A percentile compares a stretch with the other conserved stretches of the same genome.
These are phyloP conservation scores for Antrozous pallidus DNA, from an alignment of 2,797 vertebrate genomes.

Conservation along the genomic window DNA sequence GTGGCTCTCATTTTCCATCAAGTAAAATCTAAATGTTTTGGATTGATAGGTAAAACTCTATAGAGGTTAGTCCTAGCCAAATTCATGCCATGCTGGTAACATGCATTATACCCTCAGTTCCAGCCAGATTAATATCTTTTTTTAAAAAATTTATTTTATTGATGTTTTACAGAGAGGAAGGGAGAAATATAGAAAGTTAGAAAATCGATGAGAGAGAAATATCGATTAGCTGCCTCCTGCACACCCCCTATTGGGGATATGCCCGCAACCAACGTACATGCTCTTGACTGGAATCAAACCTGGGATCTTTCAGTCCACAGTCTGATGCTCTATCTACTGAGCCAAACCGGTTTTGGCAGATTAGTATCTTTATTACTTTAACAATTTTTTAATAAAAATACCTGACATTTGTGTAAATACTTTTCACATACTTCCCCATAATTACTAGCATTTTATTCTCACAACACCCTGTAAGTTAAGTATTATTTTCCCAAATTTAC, in stretches of 20 bases:
- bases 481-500: neutral
- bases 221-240: too few species aligned
- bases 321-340: too few species aligned
- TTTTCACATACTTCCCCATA: neutral
- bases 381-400: constrained; percentile 30
- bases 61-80: neutral
- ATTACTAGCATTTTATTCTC: constrained; percentile 35
- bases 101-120: neutral
- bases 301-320: too few species aligned
- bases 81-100: neutral
- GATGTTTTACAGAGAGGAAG: too few species aligned
- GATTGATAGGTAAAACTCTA: neutral
- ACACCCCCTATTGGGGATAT: too few species aligned
- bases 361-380: constrained; percentile 13
- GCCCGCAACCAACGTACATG: too few species aligned
- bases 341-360: too few species aligned
- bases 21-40: constrained; percentile 9
- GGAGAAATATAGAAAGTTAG: too few species aligned
- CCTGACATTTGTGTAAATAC: constrained; percentile 3
- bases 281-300: too few species aligned
- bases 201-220: too few species aligned
- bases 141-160: too few species aligned
- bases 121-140: neutral
- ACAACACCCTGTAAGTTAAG: neutral
- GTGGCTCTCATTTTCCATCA: neutral